Base-by-base conservation (phyloP, 2,797 vertebrate species). In the Gila robusta region DNA sequence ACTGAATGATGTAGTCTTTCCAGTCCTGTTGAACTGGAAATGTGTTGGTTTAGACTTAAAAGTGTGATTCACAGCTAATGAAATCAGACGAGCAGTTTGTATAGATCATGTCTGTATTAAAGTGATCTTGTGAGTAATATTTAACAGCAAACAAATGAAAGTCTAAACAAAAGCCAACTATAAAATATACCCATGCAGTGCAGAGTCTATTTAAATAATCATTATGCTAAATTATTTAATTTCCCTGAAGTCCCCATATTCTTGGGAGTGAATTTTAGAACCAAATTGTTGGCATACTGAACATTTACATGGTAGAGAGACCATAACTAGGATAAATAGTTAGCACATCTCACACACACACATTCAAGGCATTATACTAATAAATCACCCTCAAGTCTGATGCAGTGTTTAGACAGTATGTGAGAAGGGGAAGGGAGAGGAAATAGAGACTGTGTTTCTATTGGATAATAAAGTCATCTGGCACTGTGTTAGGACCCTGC, bases 381-480 rank as follows among this genome's bases (percentile, higher is more conserved):
- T 59, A 79, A 79, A 84, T 44, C 73, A 67, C 47, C 11, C 32
- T 37, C 5, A 37, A 70, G 49, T 54, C 47, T 69, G 72, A 67
- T 67, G 21, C 72, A 56, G 74, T n/a, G 44, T 64, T 69, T 76
- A 52, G 47, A 47, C 37, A 35, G 49, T 49, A n/a, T 17, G 39
- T 72, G 26, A 74, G 35, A 81, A 21, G 35, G 17, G n/a, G 47
- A 59, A 67, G 37, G 14, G 9, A 82, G 41, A 64, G 32, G 37
- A n/a, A 74, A 62, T 66, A 44, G 26, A 62, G n/a, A 69, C 19
- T 69, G 47, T 66, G 49, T 67, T 83, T 77, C 49, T 28, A 39
- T 87, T 87, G 79, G 16, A 81, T 88, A 87, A 85, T 78, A 39
- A 82, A 88, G 70, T 84, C 14, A 10, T 83, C 70, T 89, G 82